Evolutionary conservation across 2,113 vertebrate genomes (phyloP).

Genomic region (Hippoglossus stenolepis): DNA sequence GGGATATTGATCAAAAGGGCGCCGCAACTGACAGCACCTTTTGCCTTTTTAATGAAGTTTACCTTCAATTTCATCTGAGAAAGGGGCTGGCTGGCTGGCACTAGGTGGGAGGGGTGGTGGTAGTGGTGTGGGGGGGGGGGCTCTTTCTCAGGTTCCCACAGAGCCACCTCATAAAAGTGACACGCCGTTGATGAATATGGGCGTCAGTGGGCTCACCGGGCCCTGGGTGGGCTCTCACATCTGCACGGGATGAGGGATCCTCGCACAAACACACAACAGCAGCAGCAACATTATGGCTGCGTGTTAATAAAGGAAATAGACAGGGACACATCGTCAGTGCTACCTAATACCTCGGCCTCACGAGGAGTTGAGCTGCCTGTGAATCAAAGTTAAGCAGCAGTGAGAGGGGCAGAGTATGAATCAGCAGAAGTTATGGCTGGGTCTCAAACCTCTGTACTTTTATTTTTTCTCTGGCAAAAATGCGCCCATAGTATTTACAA

Average conservation of each 20-base stretch:
- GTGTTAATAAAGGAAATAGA: constrained; percentile 61
- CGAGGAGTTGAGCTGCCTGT: constrained; percentile 15
- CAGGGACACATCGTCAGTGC: constrained; percentile 28
- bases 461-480: background rate
- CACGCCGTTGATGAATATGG: constrained; percentile 80
- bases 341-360: constrained; percentile 13
- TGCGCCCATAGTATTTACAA: background rate
- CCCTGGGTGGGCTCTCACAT: constrained; percentile 80
- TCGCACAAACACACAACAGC: constrained; percentile 44
- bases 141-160: constrained; percentile 73
- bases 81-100: constrained; percentile 56
- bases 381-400: background rate
- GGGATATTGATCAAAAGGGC: constrained; percentile 76
- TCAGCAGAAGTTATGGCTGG: background rate
- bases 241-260: constrained; percentile 69
- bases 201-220: constrained; percentile 75
- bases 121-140: background rate
- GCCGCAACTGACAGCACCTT: constrained; percentile 61
- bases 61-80: constrained; percentile 74
- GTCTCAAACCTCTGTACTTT: background rate
- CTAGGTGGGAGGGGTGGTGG: constrained; percentile 34
- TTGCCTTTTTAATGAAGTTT: constrained; percentile 73
- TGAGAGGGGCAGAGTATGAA: background rate
- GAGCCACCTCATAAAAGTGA: constrained; percentile 83
- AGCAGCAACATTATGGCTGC: constrained; percentile 24